Percentiles rank a stretch among this genome's conserved stretches.
phyloP scores from a whole-genome alignment of 2,113 vertebrate species.

The Hydrochoerus hydrochaeris region DNA sequence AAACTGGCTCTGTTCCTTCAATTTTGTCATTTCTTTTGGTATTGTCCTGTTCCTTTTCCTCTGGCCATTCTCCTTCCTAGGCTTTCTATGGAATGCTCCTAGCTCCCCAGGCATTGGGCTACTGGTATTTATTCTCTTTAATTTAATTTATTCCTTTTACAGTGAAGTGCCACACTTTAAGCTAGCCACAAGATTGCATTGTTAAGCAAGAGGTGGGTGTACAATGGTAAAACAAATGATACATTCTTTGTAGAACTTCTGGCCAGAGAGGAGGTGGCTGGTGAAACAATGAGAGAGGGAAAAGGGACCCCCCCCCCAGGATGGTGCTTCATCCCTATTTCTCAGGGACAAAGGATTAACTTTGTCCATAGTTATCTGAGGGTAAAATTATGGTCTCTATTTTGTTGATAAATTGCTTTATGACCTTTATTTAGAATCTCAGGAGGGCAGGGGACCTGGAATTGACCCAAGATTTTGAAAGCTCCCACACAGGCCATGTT shows the following conservation, averaged over 20 bases:
- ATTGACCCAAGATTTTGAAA: background rate
- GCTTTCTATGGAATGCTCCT: constrained; percentile 70
- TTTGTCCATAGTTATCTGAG: background rate
- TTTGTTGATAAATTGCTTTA: constrained; percentile 3
- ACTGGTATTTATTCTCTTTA: constrained; percentile 57
- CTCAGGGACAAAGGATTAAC: background rate
- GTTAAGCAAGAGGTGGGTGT: background rate
- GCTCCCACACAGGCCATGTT: rapidly evolving
- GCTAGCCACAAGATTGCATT: background rate
- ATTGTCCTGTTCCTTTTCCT: constrained; percentile 51
- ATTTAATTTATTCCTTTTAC: constrained; percentile 56
- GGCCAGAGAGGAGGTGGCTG: background rate
- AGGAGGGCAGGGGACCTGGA: background rate
- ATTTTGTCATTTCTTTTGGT: constrained; percentile 61
- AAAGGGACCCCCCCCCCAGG: background rate
- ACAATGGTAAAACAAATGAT: background rate
- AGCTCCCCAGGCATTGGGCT: constrained; percentile 48
- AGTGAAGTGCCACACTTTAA: background rate
- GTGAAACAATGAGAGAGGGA: background rate
- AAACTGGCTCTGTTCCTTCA: constrained; percentile 67
- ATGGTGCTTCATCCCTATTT: background rate
- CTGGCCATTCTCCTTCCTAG: constrained; percentile 47
- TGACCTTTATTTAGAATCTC: background rate
- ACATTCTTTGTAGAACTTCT: background rate
- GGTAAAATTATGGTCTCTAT: background rate